Base-by-base conservation (phyloP, 2,797 vertebrate genomes). In the Oceanodroma leucorhoa region DNA sequence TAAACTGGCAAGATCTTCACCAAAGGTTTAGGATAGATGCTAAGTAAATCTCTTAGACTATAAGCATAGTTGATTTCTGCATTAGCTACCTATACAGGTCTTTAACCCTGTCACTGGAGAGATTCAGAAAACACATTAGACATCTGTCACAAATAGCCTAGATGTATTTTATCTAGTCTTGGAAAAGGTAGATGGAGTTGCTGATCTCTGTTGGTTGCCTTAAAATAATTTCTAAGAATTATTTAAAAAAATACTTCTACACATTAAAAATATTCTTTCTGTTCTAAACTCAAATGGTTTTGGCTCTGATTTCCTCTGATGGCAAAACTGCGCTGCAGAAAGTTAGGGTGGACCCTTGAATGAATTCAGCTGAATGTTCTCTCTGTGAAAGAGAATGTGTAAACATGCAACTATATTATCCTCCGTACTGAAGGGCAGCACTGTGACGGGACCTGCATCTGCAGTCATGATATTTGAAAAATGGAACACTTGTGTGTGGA, bases 391-490 rank as follows among this genome's bases (percentile, higher is more conserved):
- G 32, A 50, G 73, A 51, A 26, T 0, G 1, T 48, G 65, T 67
- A 67, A 93, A 83, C 61, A 51, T 18, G 57, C 15, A 40, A 1
- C n/a, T 29, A 0, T 43, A 51, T 81, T 51, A 40, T 85, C 61
- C 65, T 78, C 14, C 1, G 1, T 64, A 5, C 57, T 87, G 66
- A 91, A 87, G 89, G 76, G 69, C 87, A 77, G 92, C 92, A 75
- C 93, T 90, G 48, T 89, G 84, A 13, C 62, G 67, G 36, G 30
- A 65, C 55, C 75, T 85, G 79, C 94, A 78, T 93, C 87, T 96
- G 87, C 93, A 93, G 18, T 21, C 89, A 10, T 46, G 78, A 60
- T n/a, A 50, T 82, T 93, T 94, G 67, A 58, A 72, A 90, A 95
- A 95, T 75, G 78, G 87, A 96, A 76, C 78, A 46, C 48, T 96